Conservation (phyloP, 2,113 vertebrate genomes). For the Mystacornis crossleyi region DNA sequence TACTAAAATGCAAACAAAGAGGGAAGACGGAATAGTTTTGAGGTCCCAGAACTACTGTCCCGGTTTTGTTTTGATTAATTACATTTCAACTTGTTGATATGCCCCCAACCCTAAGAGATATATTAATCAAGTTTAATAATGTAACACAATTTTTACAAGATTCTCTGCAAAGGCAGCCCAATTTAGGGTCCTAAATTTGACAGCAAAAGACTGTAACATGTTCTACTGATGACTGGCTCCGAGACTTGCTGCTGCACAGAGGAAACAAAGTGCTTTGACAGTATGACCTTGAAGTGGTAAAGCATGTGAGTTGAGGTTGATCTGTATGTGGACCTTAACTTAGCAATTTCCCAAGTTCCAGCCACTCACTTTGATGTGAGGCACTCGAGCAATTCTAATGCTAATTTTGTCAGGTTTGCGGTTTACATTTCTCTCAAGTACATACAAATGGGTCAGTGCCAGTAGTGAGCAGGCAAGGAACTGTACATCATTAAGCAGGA, state of each 20-base stretch:
- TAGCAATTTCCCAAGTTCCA: constrained; percentile 29
- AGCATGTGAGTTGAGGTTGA: not conserved
- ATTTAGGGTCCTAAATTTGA: not conserved
- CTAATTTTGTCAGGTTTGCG: constrained; percentile 27
- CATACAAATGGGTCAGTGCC: constrained; percentile 1
- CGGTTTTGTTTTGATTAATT: not conserved
- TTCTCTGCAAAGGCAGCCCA: not conserved
- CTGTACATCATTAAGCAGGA: constrained; percentile 41
- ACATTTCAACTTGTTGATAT: not conserved
- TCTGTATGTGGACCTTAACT: not conserved
- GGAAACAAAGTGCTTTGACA: not conserved
- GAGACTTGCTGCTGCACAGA: not conserved
- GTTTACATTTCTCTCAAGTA: constrained; percentile 15
- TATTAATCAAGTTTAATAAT: not conserved
- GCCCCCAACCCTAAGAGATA: not conserved
- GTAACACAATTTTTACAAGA: not conserved
- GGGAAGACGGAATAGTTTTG: not conserved
- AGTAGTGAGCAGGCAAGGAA: constrained; percentile 32
- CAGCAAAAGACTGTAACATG: not conserved
- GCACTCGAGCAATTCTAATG: constrained; percentile 34
- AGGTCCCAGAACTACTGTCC: not conserved
- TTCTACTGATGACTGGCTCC: not conserved
- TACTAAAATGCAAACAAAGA: not conserved
- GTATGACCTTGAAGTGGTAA: constrained; percentile 26
- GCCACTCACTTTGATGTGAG: constrained; percentile 20